Evolutionary conservation across 1,140 invertebrate genomes (phyloP).

Genomic region (Drosophila nebulosa): DNA sequence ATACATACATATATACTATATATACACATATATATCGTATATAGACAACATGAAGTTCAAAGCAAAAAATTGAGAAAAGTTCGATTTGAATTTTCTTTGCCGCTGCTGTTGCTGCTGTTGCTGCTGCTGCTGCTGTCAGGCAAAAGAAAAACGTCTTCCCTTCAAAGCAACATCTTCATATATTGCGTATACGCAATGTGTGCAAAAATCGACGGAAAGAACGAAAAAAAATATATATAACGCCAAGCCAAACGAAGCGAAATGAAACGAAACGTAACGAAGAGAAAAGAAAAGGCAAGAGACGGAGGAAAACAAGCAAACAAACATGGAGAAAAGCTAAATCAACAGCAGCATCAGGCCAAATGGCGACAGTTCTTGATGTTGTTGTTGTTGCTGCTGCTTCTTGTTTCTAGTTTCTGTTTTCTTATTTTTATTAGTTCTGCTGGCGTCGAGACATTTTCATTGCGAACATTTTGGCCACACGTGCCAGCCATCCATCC

Average conservation of each 20-base stretch:
- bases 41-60: constrained; percentile 45
- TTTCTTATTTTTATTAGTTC: constrained; percentile 60
- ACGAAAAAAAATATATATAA: constrained; percentile 1
- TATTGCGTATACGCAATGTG: constrained; percentile 69
- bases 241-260: background rate
- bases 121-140: constrained; percentile 58
- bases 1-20: background rate
- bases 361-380: constrained; percentile 60
- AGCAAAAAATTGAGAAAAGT: constrained; percentile 21
- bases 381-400: constrained; percentile 14
- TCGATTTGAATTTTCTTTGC: constrained; percentile 21
- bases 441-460: constrained; percentile 44
- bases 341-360: constrained; percentile 44
- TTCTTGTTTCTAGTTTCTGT: constrained; percentile 28
- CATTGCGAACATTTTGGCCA: constrained; percentile 68
- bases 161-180: constrained; percentile 67
- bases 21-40: background rate
- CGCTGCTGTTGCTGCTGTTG: constrained; percentile 38
- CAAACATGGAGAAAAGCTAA: constrained; percentile 63
- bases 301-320: constrained; percentile 33
- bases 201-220: constrained; percentile 54
- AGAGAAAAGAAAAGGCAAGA: constrained; percentile 9
- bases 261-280: constrained; percentile 1
- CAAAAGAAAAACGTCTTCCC: constrained; percentile 50
- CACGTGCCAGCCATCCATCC: constrained; percentile 74